These are phyloP conservation scores for Prolemur simus DNA, from an alignment of 2,113 vertebrate genomes.

Conservation along the genomic window DNA sequence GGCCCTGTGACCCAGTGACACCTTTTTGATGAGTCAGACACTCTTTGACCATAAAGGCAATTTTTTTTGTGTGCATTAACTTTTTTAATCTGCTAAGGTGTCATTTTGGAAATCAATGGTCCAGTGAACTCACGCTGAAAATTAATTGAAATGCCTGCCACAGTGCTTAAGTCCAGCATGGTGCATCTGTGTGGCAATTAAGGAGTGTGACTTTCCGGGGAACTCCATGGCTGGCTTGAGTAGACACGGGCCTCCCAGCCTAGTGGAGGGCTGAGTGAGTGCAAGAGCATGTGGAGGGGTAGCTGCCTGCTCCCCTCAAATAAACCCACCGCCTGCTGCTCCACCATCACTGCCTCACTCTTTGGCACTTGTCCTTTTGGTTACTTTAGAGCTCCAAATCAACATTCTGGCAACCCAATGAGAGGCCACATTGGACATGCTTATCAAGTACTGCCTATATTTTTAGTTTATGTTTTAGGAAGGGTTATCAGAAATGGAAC, in stretches of 20 bases:
- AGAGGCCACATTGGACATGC: neutral
- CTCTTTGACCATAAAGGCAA: neutral
- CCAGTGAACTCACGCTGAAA: neutral
- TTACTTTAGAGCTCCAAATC: neutral
- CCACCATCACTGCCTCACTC: neutral
- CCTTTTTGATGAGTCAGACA: neutral
- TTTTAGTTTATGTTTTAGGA: constrained; percentile 6
- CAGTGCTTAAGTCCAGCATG: neutral
- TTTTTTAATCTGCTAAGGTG: neutral
- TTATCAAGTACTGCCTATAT: neutral
- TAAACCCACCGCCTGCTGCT: neutral
- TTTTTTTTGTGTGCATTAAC: neutral
- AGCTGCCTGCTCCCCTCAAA: neutral
- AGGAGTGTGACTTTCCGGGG: neutral
- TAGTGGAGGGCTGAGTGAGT: neutral
- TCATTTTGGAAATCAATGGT: neutral
- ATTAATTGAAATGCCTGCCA: neutral
- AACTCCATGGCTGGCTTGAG: neutral
- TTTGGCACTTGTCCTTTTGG: neutral
- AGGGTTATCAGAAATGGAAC: neutral
- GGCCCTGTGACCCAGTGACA: neutral
- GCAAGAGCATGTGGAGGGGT: neutral
- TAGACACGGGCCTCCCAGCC: neutral
- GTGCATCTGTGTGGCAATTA: neutral
- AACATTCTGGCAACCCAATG: neutral